Evolutionary conservation across 2,888 invertebrate species (phyloP).

Genomic region (Drosophila suboccidentalis): DNA sequence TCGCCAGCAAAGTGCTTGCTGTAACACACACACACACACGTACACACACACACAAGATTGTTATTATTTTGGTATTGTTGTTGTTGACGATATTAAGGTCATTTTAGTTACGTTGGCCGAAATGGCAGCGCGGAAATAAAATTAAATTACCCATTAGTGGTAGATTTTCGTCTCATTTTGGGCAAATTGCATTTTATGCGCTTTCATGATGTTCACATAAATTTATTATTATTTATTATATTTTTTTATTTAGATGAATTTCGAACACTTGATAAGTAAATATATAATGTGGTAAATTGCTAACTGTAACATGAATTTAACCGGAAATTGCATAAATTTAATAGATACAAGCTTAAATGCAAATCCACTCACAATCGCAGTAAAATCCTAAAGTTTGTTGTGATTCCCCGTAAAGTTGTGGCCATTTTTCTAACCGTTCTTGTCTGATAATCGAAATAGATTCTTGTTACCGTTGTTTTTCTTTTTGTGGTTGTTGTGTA

Average conservation of each 20-base stretch:
- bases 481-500: slow-evolving; percentile 33
- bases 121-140: slow-evolving; percentile 61
- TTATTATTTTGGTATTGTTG: slow-evolving; percentile 51
- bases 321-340: no score
- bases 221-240: slow-evolving; percentile 29
- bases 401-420: slow-evolving; percentile 10
- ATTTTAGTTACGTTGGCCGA: slow-evolving; percentile 53
- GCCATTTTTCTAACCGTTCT: slow-evolving; percentile 40
- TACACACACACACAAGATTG: slow-evolving; percentile 23
- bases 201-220: slow-evolving; percentile 34
- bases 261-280: slow-evolving; percentile 3
- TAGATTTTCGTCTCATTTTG: slow-evolving; percentile 57
- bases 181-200: slow-evolving; percentile 57
- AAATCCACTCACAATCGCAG: slow-evolving; percentile 1
- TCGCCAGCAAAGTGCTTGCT: slow-evolving; percentile 51
- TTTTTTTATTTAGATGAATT: not conserved
- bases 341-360: not conserved
- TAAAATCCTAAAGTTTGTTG: slow-evolving; percentile 4
- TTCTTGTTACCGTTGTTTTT: slow-evolving; percentile 28
- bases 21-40: slow-evolving; percentile 25
- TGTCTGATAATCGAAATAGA: slow-evolving; percentile 57
- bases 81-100: slow-evolving; percentile 23
- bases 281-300: no score
- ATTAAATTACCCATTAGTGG: slow-evolving; percentile 73
- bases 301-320: no score